Conservation (phyloP, 1,140 invertebrate species). For the Oncopodura yosiiana region DNA sequence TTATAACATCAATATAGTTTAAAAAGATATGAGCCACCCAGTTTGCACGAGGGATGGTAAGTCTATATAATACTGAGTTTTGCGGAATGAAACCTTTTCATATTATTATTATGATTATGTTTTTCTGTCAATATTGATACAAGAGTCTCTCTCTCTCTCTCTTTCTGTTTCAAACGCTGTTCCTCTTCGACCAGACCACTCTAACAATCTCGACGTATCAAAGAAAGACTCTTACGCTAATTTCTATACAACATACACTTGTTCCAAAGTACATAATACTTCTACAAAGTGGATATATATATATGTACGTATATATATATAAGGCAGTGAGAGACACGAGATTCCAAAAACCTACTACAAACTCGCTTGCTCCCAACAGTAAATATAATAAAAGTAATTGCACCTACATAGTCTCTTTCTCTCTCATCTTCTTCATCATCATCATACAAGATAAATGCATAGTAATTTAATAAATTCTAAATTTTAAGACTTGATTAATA, state of each 20-base stretch:
- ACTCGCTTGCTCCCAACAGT: slow-evolving; percentile 25
- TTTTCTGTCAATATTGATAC: slow-evolving; percentile 31
- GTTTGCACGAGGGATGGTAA: too few species aligned
- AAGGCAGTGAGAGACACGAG: too few species aligned
- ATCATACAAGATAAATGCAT: background rate
- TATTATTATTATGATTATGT: slow-evolving; percentile 24
- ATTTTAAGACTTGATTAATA: too few species aligned
- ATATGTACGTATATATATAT: too few species aligned
- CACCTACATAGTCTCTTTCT: slow-evolving; percentile 10
- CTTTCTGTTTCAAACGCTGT: too few species aligned
- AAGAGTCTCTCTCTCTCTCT: slow-evolving; percentile 8
- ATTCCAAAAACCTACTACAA: too few species aligned
- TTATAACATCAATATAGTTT: too few species aligned
- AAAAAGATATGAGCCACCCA: too few species aligned
- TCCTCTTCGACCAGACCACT: background rate
- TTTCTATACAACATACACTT: slow-evolving; percentile 33
- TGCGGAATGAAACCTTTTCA: background rate
- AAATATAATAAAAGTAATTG: slow-evolving; percentile 31
- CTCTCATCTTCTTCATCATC: background rate
- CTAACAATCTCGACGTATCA: slow-evolving; percentile 13
- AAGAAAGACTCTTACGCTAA: slow-evolving; percentile 32
- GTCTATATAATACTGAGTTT: background rate
- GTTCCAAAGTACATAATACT: slow-evolving; percentile 14
- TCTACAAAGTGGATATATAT: too few species aligned
- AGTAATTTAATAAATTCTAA: background rate